These are phyloP conservation scores for Myotis brandtii DNA, from an alignment of 2,113 vertebrate genomes.

Conservation along the genomic window DNA sequence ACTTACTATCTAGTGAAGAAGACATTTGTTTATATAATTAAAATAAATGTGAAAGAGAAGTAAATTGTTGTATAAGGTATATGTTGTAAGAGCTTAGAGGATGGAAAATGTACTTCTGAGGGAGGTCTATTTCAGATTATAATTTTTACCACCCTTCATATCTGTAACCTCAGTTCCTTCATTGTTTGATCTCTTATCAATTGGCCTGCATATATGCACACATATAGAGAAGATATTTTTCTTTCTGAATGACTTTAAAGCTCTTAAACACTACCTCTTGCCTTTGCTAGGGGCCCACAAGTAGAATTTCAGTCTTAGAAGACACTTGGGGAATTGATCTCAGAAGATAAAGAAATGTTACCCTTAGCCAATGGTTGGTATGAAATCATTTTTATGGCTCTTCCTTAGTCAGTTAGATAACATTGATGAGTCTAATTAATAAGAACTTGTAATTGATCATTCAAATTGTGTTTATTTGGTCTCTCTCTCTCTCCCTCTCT, in stretches of 20 bases:
- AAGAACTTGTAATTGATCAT: background rate
- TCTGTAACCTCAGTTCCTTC: background rate
- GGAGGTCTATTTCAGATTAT: background rate
- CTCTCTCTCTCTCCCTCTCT: background rate
- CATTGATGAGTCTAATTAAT: background rate
- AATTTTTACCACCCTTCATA: background rate
- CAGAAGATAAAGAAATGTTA: background rate
- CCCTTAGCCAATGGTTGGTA: background rate
- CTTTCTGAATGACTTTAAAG: background rate
- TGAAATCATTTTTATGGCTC: background rate
- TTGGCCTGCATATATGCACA: no score
- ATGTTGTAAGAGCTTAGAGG: background rate
- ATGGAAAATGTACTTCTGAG: background rate
- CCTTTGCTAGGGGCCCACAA: background rate
- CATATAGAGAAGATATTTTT: background rate
- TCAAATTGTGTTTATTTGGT: background rate
- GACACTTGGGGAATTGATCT: background rate
- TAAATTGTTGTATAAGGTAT: background rate
- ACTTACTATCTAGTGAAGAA: background rate
- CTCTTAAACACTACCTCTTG: background rate
- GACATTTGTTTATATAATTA: constrained; percentile 15
- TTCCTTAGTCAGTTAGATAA: background rate
- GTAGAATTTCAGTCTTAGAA: background rate
- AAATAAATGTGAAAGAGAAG: background rate
- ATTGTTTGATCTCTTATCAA: background rate